phyloP scores from a whole-genome alignment of 2,797 vertebrate genomes.

The Botia almorhae region DNA sequence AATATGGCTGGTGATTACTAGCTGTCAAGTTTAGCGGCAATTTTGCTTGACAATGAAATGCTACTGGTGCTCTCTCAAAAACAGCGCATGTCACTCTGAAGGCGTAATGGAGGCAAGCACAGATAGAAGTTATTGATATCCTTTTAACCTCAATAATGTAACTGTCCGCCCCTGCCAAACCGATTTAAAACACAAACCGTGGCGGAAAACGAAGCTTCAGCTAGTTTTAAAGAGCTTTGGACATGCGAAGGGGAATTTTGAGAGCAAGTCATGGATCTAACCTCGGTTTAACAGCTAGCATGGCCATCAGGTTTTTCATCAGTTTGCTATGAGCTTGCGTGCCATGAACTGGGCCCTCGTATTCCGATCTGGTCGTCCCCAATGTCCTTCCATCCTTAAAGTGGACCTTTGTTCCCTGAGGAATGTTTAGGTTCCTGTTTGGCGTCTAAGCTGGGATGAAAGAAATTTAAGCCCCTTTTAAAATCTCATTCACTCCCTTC shows the following conservation, averaged over 20 bases:
- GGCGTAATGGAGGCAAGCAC: background rate
- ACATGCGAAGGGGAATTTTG: background rate
- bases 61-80: too few species aligned
- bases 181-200: background rate
- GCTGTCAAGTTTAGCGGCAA: too few species aligned
- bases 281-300: constrained; percentile 28
- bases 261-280: constrained; percentile 3
- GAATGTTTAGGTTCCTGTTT: constrained; percentile 54
- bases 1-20: too few species aligned
- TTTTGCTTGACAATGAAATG: too few species aligned
- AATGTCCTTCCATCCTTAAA: constrained; percentile 53
- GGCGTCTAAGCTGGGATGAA: constrained; percentile 32
- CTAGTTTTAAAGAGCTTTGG: background rate
- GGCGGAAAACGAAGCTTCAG: background rate
- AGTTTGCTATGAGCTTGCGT: background rate
- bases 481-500: constrained; percentile 27
- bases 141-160: background rate
- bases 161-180: background rate
- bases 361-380: constrained; percentile 22
- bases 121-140: background rate
- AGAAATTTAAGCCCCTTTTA: constrained; percentile 52
- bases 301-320: constrained; percentile 38
- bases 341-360: constrained; percentile 33
- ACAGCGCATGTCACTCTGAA: too few species aligned
- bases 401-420: constrained; percentile 36